Base-by-base conservation (phyloP, 2,888 invertebrate species). In the Chromoteleia sp. region DNA sequence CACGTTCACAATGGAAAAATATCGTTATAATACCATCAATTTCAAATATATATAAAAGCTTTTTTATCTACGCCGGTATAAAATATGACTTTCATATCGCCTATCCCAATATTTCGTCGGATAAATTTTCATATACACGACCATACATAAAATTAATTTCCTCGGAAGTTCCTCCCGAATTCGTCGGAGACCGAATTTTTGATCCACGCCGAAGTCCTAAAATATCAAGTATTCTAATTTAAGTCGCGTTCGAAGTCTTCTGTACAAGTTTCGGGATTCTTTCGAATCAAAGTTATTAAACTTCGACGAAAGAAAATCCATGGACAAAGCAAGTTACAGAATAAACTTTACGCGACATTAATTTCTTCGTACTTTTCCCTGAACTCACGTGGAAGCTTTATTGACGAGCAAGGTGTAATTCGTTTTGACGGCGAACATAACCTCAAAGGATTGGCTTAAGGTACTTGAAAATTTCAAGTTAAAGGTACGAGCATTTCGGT, bases 101-200 rank as follows among this genome's bases (percentile, higher is more conserved):
- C 52, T 10, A 10, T 12, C 7, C 25, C 12, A 10, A 41, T 30
- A 70, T 33, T 54, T 68, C 39, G 30, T 12, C 19, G 56, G 56
- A 45, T 45, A 21, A 56, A 70, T 52, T 50, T 15, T 19, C 21
- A 41, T 21, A 17, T 17, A 21, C 14, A 0, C 4, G 14, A 25
- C n/a, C 21, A 41, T 25, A n/a, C 25, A 15, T 36, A 6, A 56
- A 39, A 45, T 70, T 70, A 58, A 70, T 70, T 58, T 30, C 25
- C 3, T 45, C 52, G n/a, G 41, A 12, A 52, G 39, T 33, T 50
- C n/a, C 33, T 45, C 45, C 8, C 10, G 3, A 2, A 12, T 2
- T n/a, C 7, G 14, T 43, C 29, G 10, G 12, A 21, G 48, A 7
- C 2, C 12, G 48, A 48, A 48, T 12, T 21, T 25, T 14, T 15